A percentile compares a stretch with the other conserved stretches of the same genome.
Conservation (phyloP, 2,888 invertebrate genomes). For the Ptychoptera contaminata region DNA sequence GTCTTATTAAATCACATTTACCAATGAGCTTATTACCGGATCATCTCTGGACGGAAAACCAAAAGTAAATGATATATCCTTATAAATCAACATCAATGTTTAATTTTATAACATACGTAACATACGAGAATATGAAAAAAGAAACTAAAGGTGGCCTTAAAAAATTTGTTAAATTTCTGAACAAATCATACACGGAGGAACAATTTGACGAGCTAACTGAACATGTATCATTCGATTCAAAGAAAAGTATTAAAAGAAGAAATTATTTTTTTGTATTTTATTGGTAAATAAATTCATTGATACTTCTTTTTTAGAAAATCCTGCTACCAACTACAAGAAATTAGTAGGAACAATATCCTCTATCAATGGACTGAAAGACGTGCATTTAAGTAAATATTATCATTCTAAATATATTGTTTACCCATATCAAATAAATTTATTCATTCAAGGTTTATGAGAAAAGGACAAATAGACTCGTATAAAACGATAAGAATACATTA, state of each 20-base stretch:
- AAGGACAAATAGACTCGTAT: constrained; percentile 14
- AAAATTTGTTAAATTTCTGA: constrained; percentile 10
- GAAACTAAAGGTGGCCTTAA: constrained; percentile 13
- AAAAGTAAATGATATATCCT: constrained; percentile 16
- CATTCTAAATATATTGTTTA: too few relatives aligned
- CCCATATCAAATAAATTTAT: too few relatives aligned
- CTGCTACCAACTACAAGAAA: too few relatives aligned
- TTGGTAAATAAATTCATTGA: too few relatives aligned
- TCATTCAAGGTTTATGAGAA: constrained; percentile 15
- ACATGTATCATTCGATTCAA: constrained; percentile 11
- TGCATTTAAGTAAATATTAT: too few relatives aligned
- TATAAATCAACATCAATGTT: too few relatives aligned
- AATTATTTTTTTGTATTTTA: too few relatives aligned
- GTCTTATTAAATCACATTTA: constrained; percentile 25
- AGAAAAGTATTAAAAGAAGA: constrained; percentile 9
- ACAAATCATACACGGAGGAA: constrained; percentile 6
- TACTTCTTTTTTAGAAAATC: too few relatives aligned
- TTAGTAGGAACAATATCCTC: too few relatives aligned
- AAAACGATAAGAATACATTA: constrained; percentile 12
- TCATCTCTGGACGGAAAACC: constrained; percentile 24
- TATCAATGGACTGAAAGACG: too few relatives aligned
- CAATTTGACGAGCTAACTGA: constrained; percentile 7
- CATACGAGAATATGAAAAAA: constrained; percentile 18
- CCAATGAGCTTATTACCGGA: constrained; percentile 22
- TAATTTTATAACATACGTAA: constrained; percentile 15